Base-by-base conservation (phyloP, 2,888 invertebrate genomes). In the Meliscaeva auricollis region DNA sequence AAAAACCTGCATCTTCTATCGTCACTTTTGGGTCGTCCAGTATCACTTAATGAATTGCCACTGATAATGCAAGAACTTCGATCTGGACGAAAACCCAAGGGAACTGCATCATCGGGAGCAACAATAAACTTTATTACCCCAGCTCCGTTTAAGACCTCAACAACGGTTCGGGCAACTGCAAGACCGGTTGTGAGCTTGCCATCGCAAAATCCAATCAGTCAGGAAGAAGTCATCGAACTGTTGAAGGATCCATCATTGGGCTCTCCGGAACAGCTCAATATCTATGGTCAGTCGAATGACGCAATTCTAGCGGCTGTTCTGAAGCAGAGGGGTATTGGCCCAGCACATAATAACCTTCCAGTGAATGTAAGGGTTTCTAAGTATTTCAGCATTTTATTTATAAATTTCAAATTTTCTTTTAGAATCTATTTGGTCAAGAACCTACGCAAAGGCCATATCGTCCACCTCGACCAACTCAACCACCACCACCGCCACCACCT, bases 271-370 rank as follows among this genome's bases (percentile, higher is more conserved):
- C 79, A 78, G n/a, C 79, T 83, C 13, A 87, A 87, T 54, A 83
- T 87, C n/a, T 94, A 93, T 76, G 95, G 95, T 13, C 94, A 94
- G 88, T 94, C 94, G 79, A 94, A 95, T 88, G 96, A 96, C 83
- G 96, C 96, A 0, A 92, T 96, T 83, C 92, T 96, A 30, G 95
- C 96, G 0, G 95, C 95, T 3, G 91, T 96, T 72, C 92, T 96
- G 62, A 95, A 95, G 91, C 94, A 95, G 88, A 94, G 95, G 89
- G 96, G 96, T 48, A 95, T 96, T 88, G 95, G 94, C 77, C 96
- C 96, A 3, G 93, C 94, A n/a, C 95, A 89, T 38, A 89, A 89
- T 77, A 89, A 89, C 56, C 76, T 90, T n/a, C 90, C 89, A 38
- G 78, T 89, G 30, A 89, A 89, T 79, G 89, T 91, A 87, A 89